Percentiles rank a stretch among this genome's conserved stretches.
phyloP scores from a whole-genome alignment of 2,888 invertebrate genomes.

The Sympetrum striolatum region DNA sequence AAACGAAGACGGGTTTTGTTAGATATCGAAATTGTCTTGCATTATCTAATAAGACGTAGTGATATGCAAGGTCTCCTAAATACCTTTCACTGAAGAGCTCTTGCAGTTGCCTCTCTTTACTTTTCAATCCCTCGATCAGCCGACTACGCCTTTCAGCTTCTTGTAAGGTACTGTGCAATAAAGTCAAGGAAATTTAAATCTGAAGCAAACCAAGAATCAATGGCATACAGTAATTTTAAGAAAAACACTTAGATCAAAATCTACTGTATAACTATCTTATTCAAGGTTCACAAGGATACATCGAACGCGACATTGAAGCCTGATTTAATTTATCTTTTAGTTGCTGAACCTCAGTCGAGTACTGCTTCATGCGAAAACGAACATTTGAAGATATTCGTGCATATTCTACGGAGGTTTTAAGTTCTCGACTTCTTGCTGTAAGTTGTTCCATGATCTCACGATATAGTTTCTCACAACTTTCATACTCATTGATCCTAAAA shows the following conservation, averaged over 20 bases:
- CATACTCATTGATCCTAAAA: constrained; percentile 69
- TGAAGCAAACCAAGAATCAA: no score
- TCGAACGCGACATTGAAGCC: constrained; percentile 58
- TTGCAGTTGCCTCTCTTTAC: constrained; percentile 66
- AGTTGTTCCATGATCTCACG: constrained; percentile 70
- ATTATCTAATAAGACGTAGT: background rate
- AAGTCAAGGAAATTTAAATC: constrained; percentile 50
- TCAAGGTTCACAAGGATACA: constrained; percentile 58
- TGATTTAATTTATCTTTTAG: constrained; percentile 65
- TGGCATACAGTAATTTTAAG: background rate
- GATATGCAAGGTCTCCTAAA: constrained; percentile 46
- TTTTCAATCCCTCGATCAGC: constrained; percentile 68
- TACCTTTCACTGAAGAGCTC: constrained; percentile 60
- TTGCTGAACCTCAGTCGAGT: constrained; percentile 66
- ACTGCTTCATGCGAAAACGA: constrained; percentile 68
- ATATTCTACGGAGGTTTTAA: constrained; percentile 64
- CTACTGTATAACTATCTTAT: background rate
- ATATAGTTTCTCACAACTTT: constrained; percentile 70
- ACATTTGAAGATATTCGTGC: constrained; percentile 67
- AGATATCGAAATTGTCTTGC: background rate
- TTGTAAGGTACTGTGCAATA: constrained; percentile 63
- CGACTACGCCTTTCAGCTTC: constrained; percentile 69
- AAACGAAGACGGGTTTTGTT: background rate
- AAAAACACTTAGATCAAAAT: background rate
- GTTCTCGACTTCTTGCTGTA: constrained; percentile 63